A percentile compares a stretch with the other conserved stretches of the same genome.
Evolutionary conservation across 2,888 invertebrate genomes (phyloP).

Genomic region (Aphrophora alni): DNA sequence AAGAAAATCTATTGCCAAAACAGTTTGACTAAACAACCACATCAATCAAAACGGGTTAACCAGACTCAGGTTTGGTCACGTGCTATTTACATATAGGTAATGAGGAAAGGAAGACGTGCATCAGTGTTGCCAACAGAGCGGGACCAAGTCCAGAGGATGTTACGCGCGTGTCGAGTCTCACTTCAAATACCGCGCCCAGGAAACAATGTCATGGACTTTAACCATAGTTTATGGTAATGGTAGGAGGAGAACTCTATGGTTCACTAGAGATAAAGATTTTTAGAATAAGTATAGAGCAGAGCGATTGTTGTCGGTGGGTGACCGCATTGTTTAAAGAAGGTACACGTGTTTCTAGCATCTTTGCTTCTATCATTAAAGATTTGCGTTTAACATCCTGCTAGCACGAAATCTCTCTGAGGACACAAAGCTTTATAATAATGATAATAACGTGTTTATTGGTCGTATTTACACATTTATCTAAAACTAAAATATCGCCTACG

Average conservation of each 20-base stretch:
- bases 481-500: too few relatives aligned
- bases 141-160: not conserved
- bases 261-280: not conserved
- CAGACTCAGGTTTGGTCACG: not conserved
- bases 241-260: not conserved
- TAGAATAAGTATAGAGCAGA: not conserved
- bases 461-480: too few relatives aligned
- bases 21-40: too few relatives aligned
- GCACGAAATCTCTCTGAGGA: too few relatives aligned
- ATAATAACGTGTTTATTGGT: too few relatives aligned
- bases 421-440: too few relatives aligned
- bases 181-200: not conserved
- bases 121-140: not conserved
- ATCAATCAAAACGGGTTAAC: not conserved
- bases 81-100: not conserved
- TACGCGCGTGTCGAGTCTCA: slow-evolving; percentile 3
- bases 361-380: too few relatives aligned
- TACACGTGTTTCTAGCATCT: too few relatives aligned
- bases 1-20: too few relatives aligned
- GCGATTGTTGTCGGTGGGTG: too few relatives aligned
- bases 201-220: not conserved
- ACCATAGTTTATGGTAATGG: not conserved
- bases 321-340: too few relatives aligned
- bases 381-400: too few relatives aligned
- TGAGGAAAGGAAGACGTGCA: not conserved